Evolutionary conservation across 2,113 vertebrate genomes (phyloP).

Genomic region (Plecturocebus donacophilus): DNA sequence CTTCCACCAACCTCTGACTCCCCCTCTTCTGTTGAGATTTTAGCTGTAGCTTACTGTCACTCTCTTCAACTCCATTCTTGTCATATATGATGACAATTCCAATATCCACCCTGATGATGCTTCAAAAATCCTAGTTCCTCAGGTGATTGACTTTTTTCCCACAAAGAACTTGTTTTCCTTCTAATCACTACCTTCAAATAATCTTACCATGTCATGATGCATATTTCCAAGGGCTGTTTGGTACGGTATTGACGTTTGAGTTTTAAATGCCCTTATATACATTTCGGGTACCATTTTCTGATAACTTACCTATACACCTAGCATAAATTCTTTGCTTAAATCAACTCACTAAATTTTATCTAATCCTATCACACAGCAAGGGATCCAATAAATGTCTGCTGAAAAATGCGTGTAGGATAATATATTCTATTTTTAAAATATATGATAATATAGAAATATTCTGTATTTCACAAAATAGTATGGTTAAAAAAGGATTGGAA

Average conservation of each 20-base stretch:
- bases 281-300: neutral
- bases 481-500: neutral
- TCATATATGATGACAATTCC: neutral
- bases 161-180: neutral
- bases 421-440: neutral
- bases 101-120: neutral
- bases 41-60: neutral
- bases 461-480: slow-evolving; percentile 9
- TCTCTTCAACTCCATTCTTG: neutral
- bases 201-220: neutral
- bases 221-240: neutral
- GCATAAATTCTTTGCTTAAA: neutral
- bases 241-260: neutral
- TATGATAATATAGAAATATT: neutral
- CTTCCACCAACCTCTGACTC: neutral
- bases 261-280: neutral
- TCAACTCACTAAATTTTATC: neutral
- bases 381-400: neutral
- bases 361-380: neutral
- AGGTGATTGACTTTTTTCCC: neutral
- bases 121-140: neutral
- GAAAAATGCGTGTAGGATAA: neutral
- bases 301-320: neutral
- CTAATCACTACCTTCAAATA: neutral
- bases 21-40: neutral